Base-by-base conservation (phyloP, 2,113 vertebrate species). In the Hyla sarda region DNA sequence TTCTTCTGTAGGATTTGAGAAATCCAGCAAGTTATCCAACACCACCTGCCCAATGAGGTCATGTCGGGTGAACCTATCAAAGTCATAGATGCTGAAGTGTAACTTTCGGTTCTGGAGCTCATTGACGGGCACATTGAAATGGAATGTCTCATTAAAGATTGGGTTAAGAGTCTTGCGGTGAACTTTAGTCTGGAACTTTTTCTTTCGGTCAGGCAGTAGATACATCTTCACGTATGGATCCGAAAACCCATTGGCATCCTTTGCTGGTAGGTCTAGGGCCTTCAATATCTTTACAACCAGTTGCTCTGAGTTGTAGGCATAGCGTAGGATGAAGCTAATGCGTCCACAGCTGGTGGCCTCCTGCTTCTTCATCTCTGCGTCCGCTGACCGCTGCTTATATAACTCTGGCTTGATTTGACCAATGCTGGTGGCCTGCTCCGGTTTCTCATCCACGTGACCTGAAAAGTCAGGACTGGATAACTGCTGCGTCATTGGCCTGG, bases 201-300 rank as follows among this genome's bases (percentile, higher is more conserved):
- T 97, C 94, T 98, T 98, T 88, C 97, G 95, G 91, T 98, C 97
- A 0, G 97, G 97, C 88, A 98, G 95, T 90, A 98, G 94, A 94
- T 98, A 98, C 90, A 98, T 98, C 94, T 97, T 98, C 86, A 98
- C 97, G 1, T 98, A 98, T 1, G 97, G 97, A 91, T 98, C 97
- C 0, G 96, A 98, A 93, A 97, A 97, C 47, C 97, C 97, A 1
- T 97, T 97, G 91, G 96, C 95, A 56, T 98, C 97, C 89, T 98
- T 98, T 37, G 97, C 97, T 0, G 97, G 95, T 79, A 98, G 95
- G 90, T 98, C 97, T 89, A 97, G 73, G 84, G 96, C 97, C 92
- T 97, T 97, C 74, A 97, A 92, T 88, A 98, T 96, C 89, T 96
- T 95, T 79, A 98, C 96, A 89, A 97, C 96, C 88, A 98, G 89